These are phyloP conservation scores for Eretmochelys imbricata DNA, from an alignment of 2,113 vertebrate genomes.

Conservation along the genomic window DNA sequence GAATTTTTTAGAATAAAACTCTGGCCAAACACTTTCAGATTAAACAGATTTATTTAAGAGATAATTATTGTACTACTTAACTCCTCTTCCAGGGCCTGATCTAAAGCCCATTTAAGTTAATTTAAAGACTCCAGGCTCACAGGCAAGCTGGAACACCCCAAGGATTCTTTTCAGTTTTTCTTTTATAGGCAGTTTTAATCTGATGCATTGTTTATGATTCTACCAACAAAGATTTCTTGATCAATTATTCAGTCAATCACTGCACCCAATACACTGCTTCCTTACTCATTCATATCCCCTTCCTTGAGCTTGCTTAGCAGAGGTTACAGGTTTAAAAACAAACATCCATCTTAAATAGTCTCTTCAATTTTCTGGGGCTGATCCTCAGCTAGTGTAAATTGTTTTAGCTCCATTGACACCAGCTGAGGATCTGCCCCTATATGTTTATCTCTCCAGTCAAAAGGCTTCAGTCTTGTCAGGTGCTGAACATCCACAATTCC, in stretches of 20 bases:
- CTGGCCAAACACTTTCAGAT: neutral
- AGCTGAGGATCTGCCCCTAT: neutral
- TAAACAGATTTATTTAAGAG: neutral
- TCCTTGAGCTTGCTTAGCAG: neutral
- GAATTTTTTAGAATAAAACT: neutral
- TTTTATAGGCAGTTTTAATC: neutral
- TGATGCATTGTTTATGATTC: neutral
- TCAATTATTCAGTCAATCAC: neutral
- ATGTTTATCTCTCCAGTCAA: neutral
- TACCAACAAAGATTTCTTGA: neutral
- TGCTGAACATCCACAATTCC: neutral
- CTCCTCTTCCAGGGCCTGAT: neutral
- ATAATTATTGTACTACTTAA: accelerated
- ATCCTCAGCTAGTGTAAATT: neutral
- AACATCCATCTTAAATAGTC: neutral
- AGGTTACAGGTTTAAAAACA: neutral
- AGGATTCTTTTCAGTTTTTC: neutral
- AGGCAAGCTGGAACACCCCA: neutral
- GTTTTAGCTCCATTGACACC: neutral
- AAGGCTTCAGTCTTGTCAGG: neutral
- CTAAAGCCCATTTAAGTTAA: neutral
- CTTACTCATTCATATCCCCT: neutral
- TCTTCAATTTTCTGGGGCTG: neutral
- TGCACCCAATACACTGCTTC: neutral
- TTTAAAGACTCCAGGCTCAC: neutral